A percentile compares a stretch with the other conserved stretches of the same genome.
These are phyloP conservation scores for Schlechtendalia chinensis DNA, from an alignment of 1,140 invertebrate species.

Conservation along the genomic window DNA sequence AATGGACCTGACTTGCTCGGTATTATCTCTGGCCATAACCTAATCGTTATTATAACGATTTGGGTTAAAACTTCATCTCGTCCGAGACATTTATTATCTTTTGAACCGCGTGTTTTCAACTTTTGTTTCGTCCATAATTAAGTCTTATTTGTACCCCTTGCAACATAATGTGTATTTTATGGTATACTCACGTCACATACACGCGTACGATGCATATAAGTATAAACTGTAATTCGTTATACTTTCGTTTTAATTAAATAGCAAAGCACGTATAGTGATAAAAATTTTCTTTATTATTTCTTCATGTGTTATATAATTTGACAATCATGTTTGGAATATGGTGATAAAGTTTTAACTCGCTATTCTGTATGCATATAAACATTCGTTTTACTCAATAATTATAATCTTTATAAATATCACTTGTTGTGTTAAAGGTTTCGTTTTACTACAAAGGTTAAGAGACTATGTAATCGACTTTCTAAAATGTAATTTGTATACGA, in stretches of 20 bases:
- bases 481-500: no score
- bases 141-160: no score
- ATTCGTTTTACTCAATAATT: background rate
- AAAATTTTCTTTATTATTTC: background rate
- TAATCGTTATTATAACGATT: background rate
- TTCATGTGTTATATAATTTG: background rate
- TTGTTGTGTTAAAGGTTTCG: background rate
- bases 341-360: background rate
- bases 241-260: background rate
- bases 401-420: background rate
- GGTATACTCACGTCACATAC: no score
- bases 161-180: no score
- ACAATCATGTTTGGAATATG: background rate
- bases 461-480: no score
- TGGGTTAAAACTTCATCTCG: background rate
- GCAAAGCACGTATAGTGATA: background rate
- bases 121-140: no score
- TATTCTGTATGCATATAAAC: background rate
- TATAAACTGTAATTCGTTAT: background rate
- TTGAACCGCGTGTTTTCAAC: no score
- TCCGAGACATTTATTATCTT: background rate
- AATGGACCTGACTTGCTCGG: background rate
- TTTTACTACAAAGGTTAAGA: background rate
- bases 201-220: no score
- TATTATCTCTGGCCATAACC: background rate